phyloP scores from a whole-genome alignment of 2,888 invertebrate species.

The Dryobota labecula region DNA sequence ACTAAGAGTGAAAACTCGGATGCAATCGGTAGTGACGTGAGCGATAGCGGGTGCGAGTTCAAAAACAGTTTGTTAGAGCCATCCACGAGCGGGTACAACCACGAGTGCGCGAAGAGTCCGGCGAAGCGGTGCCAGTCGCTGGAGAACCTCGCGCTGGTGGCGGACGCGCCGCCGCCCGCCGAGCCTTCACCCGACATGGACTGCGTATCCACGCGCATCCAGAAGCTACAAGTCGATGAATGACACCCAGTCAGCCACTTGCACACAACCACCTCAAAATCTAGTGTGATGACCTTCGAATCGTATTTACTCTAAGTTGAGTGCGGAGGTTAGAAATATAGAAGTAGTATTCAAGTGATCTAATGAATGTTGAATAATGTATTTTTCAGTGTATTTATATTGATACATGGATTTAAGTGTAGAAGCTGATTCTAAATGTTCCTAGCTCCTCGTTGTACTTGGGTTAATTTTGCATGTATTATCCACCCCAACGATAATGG shows the following conservation, averaged over 20 bases:
- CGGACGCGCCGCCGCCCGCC: slow-evolving; percentile 77
- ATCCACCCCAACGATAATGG: slow-evolving; percentile 65
- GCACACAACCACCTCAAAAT: slow-evolving; percentile 61
- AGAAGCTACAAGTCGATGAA: slow-evolving; percentile 91
- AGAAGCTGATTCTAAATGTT: slow-evolving; percentile 81
- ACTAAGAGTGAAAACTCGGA: slow-evolving; percentile 92
- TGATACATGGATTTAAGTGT: slow-evolving; percentile 72
- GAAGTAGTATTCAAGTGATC: slow-evolving; percentile 79
- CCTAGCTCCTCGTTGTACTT: slow-evolving; percentile 81
- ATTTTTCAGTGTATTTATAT: slow-evolving; percentile 83
- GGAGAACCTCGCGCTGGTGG: slow-evolving; percentile 89
- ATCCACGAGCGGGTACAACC: slow-evolving; percentile 81
- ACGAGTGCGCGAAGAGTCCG: slow-evolving; percentile 78
- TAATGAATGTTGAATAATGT: slow-evolving; percentile 78
- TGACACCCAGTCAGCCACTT: slow-evolving; percentile 74
- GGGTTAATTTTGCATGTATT: slow-evolving; percentile 77
- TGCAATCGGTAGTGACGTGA: slow-evolving; percentile 80
- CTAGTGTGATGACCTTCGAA: slow-evolving; percentile 68
- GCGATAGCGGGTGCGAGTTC: slow-evolving; percentile 78
- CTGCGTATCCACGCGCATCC: slow-evolving; percentile 91
- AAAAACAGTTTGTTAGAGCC: slow-evolving; percentile 83
- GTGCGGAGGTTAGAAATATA: slow-evolving; percentile 67
- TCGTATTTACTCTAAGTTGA: slow-evolving; percentile 68
- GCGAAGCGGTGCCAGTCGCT: slow-evolving; percentile 91
- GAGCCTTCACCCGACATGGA: slow-evolving; percentile 90